These are phyloP conservation scores for Graptemys geographica DNA, from an alignment of 2,797 vertebrate genomes.

Conservation along the genomic window DNA sequence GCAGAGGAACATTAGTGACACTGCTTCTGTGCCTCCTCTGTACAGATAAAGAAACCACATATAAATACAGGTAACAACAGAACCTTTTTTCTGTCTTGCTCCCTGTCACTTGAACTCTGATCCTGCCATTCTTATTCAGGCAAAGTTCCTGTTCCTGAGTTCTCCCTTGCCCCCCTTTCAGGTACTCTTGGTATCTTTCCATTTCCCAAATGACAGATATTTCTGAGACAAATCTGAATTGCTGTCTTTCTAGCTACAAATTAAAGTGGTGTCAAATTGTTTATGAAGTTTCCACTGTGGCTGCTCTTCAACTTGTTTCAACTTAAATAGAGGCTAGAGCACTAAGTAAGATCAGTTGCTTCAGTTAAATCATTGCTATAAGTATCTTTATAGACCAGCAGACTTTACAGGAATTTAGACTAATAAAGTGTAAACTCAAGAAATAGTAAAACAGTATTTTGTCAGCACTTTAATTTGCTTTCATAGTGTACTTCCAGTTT, in stretches of 20 bases:
- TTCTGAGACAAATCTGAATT: not conserved
- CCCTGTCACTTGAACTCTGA: not conserved
- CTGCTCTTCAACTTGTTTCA: not conserved
- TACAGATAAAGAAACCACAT: not conserved
- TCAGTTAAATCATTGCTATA: not conserved
- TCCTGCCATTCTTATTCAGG: not conserved
- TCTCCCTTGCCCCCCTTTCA: not conserved
- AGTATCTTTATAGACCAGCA: not conserved
- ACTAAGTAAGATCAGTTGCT: not conserved
- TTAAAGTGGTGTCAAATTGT: not conserved
- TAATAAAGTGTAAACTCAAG: not conserved
- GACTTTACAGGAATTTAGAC: slow-evolving; percentile 2
- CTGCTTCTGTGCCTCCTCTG: not conserved
- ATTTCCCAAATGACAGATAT: not conserved
- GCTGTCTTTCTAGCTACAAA: not conserved
- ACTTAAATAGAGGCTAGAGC: not conserved
- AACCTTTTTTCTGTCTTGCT: not conserved
- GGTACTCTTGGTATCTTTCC: not conserved
- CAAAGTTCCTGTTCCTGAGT: not conserved
- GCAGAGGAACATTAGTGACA: not conserved
- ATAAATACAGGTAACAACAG: accelerated
- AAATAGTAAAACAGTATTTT: not conserved
- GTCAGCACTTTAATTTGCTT: not conserved
- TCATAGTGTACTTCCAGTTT: not conserved
- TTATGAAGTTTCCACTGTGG: not conserved